Percentiles rank a stretch among this genome's conserved stretches.
These are phyloP conservation scores for Boulengeromyrus knoepffleri DNA, from an alignment of 2,113 vertebrate species.

Conservation along the genomic window DNA sequence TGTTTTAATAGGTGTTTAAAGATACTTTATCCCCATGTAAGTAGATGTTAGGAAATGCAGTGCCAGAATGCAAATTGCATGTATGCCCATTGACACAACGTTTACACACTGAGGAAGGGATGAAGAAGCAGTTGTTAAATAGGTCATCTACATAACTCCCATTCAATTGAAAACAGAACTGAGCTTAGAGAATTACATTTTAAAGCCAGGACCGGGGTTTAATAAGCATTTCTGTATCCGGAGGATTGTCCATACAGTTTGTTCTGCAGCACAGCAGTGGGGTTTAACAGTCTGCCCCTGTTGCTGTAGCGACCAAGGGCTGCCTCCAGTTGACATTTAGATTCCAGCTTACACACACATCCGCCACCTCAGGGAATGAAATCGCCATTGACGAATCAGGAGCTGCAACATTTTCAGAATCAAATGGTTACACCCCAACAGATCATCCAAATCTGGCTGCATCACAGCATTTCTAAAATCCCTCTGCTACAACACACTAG, in stretches of 20 bases:
- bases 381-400: not conserved
- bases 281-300: not conserved
- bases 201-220: not conserved
- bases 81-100: not conserved
- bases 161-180: not conserved
- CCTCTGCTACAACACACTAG: not conserved
- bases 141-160: not conserved
- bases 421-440: not conserved
- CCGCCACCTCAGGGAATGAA: not conserved
- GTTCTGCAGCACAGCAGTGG: not conserved
- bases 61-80: not conserved
- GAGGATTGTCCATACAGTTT: not conserved
- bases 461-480: not conserved
- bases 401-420: not conserved
- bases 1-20: not conserved
- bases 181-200: not conserved
- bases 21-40: not conserved
- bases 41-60: not conserved
- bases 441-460: not conserved
- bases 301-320: constrained; percentile 9
- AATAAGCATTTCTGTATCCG: not conserved
- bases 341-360: not conserved
- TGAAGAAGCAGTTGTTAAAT: not conserved
- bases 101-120: not conserved
- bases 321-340: constrained; percentile 2